phyloP scores from a whole-genome alignment of 2,797 vertebrate genomes.

The Ceryle rudis region DNA sequence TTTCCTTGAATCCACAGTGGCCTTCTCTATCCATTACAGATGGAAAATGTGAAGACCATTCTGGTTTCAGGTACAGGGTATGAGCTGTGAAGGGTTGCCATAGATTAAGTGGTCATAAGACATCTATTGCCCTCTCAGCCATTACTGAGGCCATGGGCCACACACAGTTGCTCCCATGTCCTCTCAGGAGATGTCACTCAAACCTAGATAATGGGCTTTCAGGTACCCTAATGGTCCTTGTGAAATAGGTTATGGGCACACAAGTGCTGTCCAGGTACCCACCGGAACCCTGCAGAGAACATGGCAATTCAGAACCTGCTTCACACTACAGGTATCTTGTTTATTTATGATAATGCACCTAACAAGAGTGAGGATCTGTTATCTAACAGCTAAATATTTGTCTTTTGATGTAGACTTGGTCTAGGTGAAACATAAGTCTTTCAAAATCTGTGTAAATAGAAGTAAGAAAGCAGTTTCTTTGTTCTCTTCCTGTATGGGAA shows the following conservation, averaged over 20 bases:
- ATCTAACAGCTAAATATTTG: background rate
- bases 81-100: background rate
- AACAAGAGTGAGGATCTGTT: background rate
- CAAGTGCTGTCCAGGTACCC: background rate
- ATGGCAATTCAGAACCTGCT: fast-evolving
- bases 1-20: fast-evolving
- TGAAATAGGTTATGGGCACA: background rate
- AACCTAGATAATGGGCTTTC: background rate
- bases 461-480: background rate
- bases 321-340: fast-evolving
- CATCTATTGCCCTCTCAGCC: background rate
- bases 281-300: background rate
- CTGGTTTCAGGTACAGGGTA: background rate
- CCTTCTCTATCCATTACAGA: background rate
- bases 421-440: background rate
- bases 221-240: background rate
- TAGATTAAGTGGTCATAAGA: background rate
- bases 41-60: background rate
- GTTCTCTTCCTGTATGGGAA: background rate
- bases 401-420: background rate
- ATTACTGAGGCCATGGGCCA: fast-evolving
- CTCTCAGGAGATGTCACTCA: background rate
- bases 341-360: background rate
- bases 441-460: slow-evolving; percentile 28
- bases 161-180: background rate